phyloP scores from a whole-genome alignment of 2,888 invertebrate species.

The Rhaphigaster nebulosa region DNA sequence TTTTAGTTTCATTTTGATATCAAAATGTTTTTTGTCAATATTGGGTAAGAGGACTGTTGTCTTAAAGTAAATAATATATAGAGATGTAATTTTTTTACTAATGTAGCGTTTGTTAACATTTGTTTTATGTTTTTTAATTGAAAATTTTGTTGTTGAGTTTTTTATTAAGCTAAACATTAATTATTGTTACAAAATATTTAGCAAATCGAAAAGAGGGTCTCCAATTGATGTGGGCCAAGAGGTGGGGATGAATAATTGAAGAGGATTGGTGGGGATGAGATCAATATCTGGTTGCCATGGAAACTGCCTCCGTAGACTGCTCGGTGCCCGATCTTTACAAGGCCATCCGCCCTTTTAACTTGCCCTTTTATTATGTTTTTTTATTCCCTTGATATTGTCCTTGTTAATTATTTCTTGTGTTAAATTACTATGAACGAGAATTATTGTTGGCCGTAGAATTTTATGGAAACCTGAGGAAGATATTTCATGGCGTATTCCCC shows the following conservation, averaged over 20 bases:
- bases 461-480: neutral
- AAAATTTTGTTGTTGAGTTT: too few relatives aligned
- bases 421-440: neutral
- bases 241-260: conserved; percentile 54
- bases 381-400: neutral
- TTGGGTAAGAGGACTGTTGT: too few relatives aligned
- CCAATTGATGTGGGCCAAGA: conserved; percentile 42
- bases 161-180: neutral
- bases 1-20: too few relatives aligned
- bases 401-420: neutral
- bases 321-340: conserved; percentile 69
- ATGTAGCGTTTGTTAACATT: too few relatives aligned
- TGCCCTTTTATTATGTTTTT: neutral
- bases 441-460: neutral
- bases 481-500: neutral
- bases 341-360: conserved; percentile 57
- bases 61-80: too few relatives aligned
- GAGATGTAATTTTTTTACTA: too few relatives aligned
- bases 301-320: conserved; percentile 74
- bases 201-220: neutral
- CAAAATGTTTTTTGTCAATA: too few relatives aligned
- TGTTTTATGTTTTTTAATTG: too few relatives aligned
- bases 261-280: conserved; percentile 66
- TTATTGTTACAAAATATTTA: conserved; percentile 9
- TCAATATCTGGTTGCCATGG: conserved; percentile 71